Evolutionary conservation across 1,140 invertebrate genomes (phyloP).

Genomic region (Melanaphis sacchari): DNA sequence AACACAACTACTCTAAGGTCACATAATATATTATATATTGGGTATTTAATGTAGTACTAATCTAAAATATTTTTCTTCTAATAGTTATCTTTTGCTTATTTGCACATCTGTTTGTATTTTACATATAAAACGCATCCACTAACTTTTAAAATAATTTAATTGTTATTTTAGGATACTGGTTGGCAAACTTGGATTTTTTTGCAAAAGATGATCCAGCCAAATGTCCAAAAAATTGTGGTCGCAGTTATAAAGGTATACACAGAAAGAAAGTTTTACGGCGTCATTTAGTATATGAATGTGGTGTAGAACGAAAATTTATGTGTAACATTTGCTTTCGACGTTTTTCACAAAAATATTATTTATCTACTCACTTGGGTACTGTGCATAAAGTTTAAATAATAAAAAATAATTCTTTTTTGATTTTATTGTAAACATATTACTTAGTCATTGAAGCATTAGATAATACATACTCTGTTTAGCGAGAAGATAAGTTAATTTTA

Average conservation of each 20-base stretch:
- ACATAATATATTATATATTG: not conserved
- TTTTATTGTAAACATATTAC: not conserved
- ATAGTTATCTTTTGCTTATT: not conserved
- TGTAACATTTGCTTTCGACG: constrained; percentile 63
- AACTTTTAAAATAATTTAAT: not conserved
- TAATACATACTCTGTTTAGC: too few relatives aligned
- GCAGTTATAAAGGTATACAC: constrained; percentile 63
- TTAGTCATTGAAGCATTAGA: not conserved
- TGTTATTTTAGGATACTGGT: constrained; percentile 36
- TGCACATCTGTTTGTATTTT: not conserved
- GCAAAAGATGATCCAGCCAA: constrained; percentile 49
- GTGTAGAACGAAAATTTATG: constrained; percentile 63
- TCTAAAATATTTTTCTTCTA: not conserved
- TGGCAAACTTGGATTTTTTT: constrained; percentile 31
- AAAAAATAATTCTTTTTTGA: not conserved
- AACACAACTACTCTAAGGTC: not conserved
- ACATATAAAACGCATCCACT: not conserved
- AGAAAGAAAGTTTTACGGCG: constrained; percentile 58
- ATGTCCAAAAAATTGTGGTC: constrained; percentile 59
- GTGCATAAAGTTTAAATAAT: constrained; percentile 54
- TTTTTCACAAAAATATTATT: constrained; percentile 62
- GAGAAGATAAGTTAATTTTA: too few relatives aligned
- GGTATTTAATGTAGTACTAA: not conserved
- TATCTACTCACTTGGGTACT: constrained; percentile 60
- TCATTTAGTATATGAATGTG: constrained; percentile 62